Percentiles rank a stretch among this genome's conserved stretches.
phyloP scores from a whole-genome alignment of 2,113 vertebrate genomes.

The Morone saxatilis region DNA sequence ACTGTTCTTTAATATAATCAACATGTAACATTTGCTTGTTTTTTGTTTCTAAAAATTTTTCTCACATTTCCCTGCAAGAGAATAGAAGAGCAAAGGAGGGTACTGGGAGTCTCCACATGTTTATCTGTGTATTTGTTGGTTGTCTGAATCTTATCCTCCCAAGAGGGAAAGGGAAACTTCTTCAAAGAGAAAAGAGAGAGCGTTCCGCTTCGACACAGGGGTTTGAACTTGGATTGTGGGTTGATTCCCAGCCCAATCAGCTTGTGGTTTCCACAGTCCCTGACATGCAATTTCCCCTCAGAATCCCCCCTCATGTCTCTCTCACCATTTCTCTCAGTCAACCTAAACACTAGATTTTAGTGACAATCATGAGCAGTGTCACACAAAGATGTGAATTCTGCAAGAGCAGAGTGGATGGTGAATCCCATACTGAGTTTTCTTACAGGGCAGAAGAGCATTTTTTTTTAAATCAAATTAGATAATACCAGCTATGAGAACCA shows the following conservation, averaged over 20 bases:
- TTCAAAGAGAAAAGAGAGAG: constrained; percentile 72
- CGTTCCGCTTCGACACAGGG: constrained; percentile 59
- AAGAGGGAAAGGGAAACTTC: constrained; percentile 64
- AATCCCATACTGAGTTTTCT: neutral
- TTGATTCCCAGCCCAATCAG: constrained; percentile 82
- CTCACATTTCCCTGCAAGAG: constrained; percentile 34
- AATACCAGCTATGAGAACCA: neutral
- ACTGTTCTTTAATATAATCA: neutral
- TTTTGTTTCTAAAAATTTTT: constrained; percentile 35
- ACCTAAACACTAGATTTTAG: constrained; percentile 39
- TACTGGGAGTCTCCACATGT: constrained; percentile 55
- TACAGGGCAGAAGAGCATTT: neutral
- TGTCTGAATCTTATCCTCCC: constrained; percentile 72
- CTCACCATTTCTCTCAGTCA: constrained; percentile 35
- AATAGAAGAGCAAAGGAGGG: constrained; percentile 10
- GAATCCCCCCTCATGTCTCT: constrained; percentile 53
- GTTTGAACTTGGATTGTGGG: constrained; percentile 78
- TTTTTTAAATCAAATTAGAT: constrained; percentile 28
- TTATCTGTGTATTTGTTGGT: constrained; percentile 77
- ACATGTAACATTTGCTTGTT: neutral
- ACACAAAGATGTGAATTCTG: constrained; percentile 18
- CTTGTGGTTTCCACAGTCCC: constrained; percentile 77
- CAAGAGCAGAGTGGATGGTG: neutral
- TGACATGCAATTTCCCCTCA: constrained; percentile 78
- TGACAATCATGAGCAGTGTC: constrained; percentile 30